Evolutionary conservation across 2,888 invertebrate genomes (phyloP), one percentile per base, ranked within the genome.

Genomic region (Watsonalla binaria): DNA sequence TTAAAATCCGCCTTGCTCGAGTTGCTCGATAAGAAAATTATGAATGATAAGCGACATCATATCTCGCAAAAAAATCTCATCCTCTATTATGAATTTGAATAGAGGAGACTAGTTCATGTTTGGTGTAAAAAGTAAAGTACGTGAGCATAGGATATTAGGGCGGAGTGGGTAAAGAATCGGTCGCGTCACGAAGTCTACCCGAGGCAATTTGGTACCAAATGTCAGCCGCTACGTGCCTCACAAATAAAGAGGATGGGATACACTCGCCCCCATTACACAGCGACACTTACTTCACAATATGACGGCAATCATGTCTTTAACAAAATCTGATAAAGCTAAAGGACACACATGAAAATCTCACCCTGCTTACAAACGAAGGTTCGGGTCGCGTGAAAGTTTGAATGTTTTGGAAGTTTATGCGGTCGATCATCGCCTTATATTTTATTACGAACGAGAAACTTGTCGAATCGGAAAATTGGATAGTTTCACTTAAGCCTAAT

Each of bases 171-270:
- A 77, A 68, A 71, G 68, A 74, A 70, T 64, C 62, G 70, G 74
- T 67, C 77, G 70, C 78, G 85, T 84, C 88, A 86, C 86, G 86
- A 82, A 84, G 82, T 80, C 81, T 76, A 81, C 88, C 83, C 78
- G 72, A 85, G 85, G 89, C 90, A 90, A 90, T 90, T 90, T 88
- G 78, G 84, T 86, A 82, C 84, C 90, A 87, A 90, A 89, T 89
- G 89, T 90, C 89, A 84, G 80, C 80, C 65, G 71, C 74, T 85
- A 90, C 90, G 89, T 90, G 90, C 86, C 80, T 72, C 74, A 86
- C 87, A 86, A 86, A 88, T 88, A 89, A 86, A 89, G 84, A 84
- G 82, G 85, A 80, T 70, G 71, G 83, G 79, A 86, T 85, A 80
- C 82, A 84, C 76, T 78, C 75, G 65, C 76, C 75, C 72, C 79